phyloP scores from a whole-genome alignment of 2,797 vertebrate genomes.

The Sardinella longiceps region DNA sequence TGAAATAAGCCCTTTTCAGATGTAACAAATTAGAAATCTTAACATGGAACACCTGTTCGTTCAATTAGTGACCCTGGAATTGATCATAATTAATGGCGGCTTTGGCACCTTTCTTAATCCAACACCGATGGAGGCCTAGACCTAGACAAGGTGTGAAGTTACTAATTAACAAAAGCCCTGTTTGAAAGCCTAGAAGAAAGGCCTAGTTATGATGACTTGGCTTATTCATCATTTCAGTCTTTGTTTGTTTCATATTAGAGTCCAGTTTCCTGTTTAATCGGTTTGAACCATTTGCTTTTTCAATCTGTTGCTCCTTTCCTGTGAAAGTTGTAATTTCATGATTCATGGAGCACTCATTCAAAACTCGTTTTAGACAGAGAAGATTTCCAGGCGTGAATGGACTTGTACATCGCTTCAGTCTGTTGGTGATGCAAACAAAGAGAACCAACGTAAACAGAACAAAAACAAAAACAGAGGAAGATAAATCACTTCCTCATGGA shows the following conservation, averaged over 20 bases:
- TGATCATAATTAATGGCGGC: slow-evolving; percentile 45
- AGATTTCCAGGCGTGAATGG: not conserved
- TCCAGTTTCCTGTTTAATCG: not conserved
- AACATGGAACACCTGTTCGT: slow-evolving; percentile 56
- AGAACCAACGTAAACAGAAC: slow-evolving; percentile 8
- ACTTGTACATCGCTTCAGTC: not conserved
- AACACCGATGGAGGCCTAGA: slow-evolving; percentile 43
- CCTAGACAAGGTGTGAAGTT: slow-evolving; percentile 47
- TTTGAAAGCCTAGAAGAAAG: slow-evolving; percentile 49
- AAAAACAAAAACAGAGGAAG: not conserved
- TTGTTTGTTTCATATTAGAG: not conserved
- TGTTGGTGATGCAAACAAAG: not conserved
- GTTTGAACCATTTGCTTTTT: not conserved
- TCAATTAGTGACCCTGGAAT: slow-evolving; percentile 47
- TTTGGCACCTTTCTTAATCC: slow-evolving; percentile 36
- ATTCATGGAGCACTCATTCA: not conserved
- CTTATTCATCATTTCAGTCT: not conserved
- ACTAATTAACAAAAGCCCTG: slow-evolving; percentile 45
- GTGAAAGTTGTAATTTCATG: not conserved
- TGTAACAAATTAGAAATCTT: slow-evolving; percentile 51
- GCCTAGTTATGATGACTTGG: not conserved
- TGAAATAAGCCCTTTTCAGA: slow-evolving; percentile 49
- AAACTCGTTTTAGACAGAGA: not conserved
- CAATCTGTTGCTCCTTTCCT: not conserved
- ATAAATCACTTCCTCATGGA: not conserved